Percentiles rank a stretch among this genome's conserved stretches.
These are phyloP conservation scores for Phortica variegata DNA, from an alignment of 1,140 invertebrate genomes.

Conservation along the genomic window DNA sequence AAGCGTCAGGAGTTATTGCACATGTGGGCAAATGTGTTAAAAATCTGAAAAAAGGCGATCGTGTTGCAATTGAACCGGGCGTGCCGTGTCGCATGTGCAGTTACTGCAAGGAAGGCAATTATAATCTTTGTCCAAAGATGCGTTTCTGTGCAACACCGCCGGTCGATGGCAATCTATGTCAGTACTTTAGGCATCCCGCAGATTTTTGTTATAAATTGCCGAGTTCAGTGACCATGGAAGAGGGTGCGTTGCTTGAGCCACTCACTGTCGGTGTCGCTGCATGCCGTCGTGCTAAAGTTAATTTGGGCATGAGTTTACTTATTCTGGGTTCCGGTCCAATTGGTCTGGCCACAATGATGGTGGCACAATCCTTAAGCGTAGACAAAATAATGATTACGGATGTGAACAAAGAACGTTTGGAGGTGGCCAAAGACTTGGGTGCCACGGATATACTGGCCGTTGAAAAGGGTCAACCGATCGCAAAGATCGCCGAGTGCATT, in stretches of 20 bases:
- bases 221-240: slow-evolving; percentile 84
- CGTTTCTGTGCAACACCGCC: slow-evolving; percentile 90
- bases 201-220: slow-evolving; percentile 94
- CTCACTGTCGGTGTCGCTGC: slow-evolving; percentile 91
- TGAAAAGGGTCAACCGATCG: slow-evolving; percentile 63
- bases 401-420: slow-evolving; percentile 71
- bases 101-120: slow-evolving; percentile 83
- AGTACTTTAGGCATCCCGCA: slow-evolving; percentile 86
- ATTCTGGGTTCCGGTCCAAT: slow-evolving; percentile 92
- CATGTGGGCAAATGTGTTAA: slow-evolving; percentile 72
- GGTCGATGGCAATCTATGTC: slow-evolving; percentile 78
- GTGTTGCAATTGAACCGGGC: slow-evolving; percentile 92
- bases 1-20: slow-evolving; percentile 72
- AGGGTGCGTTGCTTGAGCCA: slow-evolving; percentile 91
- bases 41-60: slow-evolving; percentile 77
- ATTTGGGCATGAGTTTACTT: slow-evolving; percentile 74
- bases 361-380: slow-evolving; percentile 89
- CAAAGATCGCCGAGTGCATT: slow-evolving; percentile 66
- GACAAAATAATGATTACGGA: slow-evolving; percentile 81
- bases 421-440: slow-evolving; percentile 79
- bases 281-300: slow-evolving; percentile 75
- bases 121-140: slow-evolving; percentile 89
- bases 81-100: slow-evolving; percentile 82
- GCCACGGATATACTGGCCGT: slow-evolving; percentile 72
- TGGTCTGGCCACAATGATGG: slow-evolving; percentile 80